These are phyloP conservation scores for Bruchidius siliquastri DNA, from an alignment of 2,888 invertebrate species.

Conservation along the genomic window DNA sequence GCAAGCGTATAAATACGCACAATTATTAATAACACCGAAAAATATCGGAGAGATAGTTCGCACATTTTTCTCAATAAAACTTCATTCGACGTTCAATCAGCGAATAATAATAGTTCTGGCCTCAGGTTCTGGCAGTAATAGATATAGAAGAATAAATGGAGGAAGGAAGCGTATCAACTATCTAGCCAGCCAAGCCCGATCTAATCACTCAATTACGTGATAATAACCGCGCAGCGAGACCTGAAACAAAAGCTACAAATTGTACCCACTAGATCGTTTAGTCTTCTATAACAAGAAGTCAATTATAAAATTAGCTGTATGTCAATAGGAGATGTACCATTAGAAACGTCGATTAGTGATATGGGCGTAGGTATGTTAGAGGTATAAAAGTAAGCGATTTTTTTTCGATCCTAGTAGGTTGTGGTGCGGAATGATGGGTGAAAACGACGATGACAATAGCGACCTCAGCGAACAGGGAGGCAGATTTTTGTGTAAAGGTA, in stretches of 20 bases:
- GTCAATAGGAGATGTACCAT: not conserved
- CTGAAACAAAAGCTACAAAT: not conserved
- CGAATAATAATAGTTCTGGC: too few species aligned
- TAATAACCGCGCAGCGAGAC: not conserved
- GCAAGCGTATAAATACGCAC: too few species aligned
- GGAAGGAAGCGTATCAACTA: not conserved
- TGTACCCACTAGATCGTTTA: not conserved
- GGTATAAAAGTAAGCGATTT: not conserved
- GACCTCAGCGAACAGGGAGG: conserved; percentile 60
- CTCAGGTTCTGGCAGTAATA: too few species aligned
- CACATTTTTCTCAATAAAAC: too few species aligned
- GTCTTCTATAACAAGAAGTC: not conserved
- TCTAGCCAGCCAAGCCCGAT: not conserved
- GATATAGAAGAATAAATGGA: not conserved
- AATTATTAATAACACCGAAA: too few species aligned
- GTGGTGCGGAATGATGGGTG: conserved; percentile 49
- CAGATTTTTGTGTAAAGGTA: conserved; percentile 73
- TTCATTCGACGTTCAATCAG: too few species aligned
- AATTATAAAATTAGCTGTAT: not conserved
- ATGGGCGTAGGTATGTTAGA: not conserved
- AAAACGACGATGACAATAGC: conserved; percentile 74
- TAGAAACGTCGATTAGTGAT: not conserved
- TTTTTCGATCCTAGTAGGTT: conserved; percentile 15
- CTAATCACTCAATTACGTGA: not conserved
- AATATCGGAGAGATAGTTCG: too few species aligned